Percentiles rank a stretch among this genome's conserved stretches.
These are phyloP conservation scores for Caenorhabditis panamensis DNA, from an alignment of 2,888 invertebrate species.

Conservation along the genomic window DNA sequence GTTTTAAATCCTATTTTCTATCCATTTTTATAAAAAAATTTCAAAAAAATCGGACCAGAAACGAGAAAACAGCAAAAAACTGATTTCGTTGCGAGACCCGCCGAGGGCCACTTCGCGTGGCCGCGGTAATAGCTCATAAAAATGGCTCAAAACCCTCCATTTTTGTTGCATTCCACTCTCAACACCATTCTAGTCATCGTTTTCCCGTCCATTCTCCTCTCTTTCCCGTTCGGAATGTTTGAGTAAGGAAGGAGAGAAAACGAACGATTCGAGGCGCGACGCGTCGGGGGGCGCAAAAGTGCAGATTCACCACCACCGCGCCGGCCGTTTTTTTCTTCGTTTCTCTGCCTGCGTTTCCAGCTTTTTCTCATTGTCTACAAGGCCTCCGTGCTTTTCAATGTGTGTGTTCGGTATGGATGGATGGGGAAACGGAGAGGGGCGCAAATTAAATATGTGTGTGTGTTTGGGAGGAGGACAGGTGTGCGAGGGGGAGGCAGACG, in stretches of 20 bases:
- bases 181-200: slow-evolving; percentile 40
- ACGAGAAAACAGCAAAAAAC: neutral
- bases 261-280: slow-evolving; percentile 20
- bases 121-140: no score
- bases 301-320: no score
- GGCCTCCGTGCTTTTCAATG: slow-evolving; percentile 26
- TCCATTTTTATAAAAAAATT: no score
- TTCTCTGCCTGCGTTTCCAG: slow-evolving; percentile 22
- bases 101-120: no score
- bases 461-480: neutral
- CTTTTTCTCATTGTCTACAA: neutral
- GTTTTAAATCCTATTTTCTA: no score
- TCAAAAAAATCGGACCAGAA: neutral
- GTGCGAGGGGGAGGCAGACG: slow-evolving; percentile 25
- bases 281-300: slow-evolving; percentile 32
- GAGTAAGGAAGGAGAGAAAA: neutral
- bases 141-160: neutral
- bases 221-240: neutral
- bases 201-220: neutral
- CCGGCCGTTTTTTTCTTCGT: slow-evolving; percentile 10
- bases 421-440: slow-evolving; percentile 10
- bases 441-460: slow-evolving; percentile 35
- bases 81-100: no score
- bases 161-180: neutral
- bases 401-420: slow-evolving; percentile 43